Conservation (phyloP, 23 tunicate genomes). For the Ascidia mentula region DNA sequence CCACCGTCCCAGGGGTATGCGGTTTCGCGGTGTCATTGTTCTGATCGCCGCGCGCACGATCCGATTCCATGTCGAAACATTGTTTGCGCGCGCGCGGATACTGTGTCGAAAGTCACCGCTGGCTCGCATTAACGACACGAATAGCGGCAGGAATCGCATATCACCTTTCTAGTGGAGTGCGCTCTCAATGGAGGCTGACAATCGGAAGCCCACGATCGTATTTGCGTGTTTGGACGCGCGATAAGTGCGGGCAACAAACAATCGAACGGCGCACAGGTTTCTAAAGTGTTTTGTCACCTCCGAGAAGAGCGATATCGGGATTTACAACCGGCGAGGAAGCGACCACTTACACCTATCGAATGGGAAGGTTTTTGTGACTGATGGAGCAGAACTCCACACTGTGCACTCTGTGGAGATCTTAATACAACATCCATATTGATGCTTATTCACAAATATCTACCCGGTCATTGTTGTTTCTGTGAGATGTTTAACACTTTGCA, state of each 20-base stretch:
- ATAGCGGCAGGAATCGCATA: not conserved
- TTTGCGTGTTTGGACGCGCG: constrained; percentile 10
- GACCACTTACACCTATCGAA: not conserved
- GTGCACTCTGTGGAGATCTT: too few species aligned
- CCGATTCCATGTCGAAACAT: not conserved
- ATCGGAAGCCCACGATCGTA: not conserved
- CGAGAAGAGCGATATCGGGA: not conserved
- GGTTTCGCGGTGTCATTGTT: constrained; percentile 26
- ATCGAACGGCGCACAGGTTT: not conserved
- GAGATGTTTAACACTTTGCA: too few species aligned
- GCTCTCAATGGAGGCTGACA: not conserved
- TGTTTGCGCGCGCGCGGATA: constrained; percentile 12
- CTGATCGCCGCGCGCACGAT: not conserved
- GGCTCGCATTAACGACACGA: constrained; percentile 4
- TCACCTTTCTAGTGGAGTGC: not conserved
- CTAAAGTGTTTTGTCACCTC: not conserved
- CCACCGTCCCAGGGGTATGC: constrained; percentile 37
- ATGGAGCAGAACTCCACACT: too few species aligned
- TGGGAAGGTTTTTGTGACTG: too few species aligned
- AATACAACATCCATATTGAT: too few species aligned
- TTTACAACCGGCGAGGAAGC: not conserved
- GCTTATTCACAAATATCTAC: too few species aligned
- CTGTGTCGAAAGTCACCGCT: constrained; percentile 7
- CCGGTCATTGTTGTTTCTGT: too few species aligned
- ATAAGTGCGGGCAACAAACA: constrained; percentile 10